phyloP scores from a whole-genome alignment of 2,888 invertebrate genomes.

The Sepiola atlantica region DNA sequence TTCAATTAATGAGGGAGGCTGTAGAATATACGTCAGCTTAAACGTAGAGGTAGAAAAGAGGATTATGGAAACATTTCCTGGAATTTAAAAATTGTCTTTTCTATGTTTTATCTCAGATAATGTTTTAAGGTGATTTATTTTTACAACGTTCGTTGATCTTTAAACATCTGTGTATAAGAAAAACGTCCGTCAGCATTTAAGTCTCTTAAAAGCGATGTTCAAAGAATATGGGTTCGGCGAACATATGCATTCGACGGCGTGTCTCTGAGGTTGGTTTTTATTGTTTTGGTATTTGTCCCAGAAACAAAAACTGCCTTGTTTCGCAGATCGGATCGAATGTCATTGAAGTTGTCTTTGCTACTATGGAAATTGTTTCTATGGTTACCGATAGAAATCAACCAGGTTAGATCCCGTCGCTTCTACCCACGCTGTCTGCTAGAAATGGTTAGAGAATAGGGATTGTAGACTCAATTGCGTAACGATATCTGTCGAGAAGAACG shows the following conservation, averaged over 20 bases:
- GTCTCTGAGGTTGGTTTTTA: not conserved
- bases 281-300: not conserved
- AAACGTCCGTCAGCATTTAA: too few relatives aligned
- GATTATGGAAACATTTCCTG: not conserved
- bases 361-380: not conserved
- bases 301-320: constrained; percentile 2
- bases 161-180: too few relatives aligned
- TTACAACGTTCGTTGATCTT: too few relatives aligned
- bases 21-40: not conserved
- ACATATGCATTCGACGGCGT: not conserved
- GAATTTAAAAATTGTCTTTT: too few relatives aligned
- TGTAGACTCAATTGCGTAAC: too few relatives aligned
- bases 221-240: not conserved
- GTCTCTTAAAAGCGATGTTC: not conserved
- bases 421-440: not conserved
- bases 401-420: not conserved
- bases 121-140: too few relatives aligned
- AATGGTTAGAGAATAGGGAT: not conserved
- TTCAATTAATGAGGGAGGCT: not conserved
- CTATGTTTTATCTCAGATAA: too few relatives aligned
- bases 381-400: not conserved
- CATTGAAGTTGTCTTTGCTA: not conserved
- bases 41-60: not conserved
- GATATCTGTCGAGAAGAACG: not conserved
- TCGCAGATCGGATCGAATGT: not conserved